A percentile compares a stretch with the other conserved stretches of the same genome.
These are phyloP conservation scores for Periophthalmus magnuspinnatus DNA, from an alignment of 2,797 vertebrate species.

Conservation along the genomic window DNA sequence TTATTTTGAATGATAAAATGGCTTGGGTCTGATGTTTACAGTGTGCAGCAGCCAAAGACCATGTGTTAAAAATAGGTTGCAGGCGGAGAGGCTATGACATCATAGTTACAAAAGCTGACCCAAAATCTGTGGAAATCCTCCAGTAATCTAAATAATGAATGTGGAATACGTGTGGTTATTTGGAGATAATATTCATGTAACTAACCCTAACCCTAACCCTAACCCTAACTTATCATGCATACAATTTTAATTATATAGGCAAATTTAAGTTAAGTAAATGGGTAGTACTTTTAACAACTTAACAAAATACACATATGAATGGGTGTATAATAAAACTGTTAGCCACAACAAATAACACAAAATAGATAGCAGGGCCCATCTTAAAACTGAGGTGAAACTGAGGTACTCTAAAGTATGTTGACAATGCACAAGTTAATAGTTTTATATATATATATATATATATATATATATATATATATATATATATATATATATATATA, in stretches of 20 bases:
- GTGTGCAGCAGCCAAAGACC: not conserved
- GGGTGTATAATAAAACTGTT: not conserved
- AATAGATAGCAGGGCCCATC: not conserved
- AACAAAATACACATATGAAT: not conserved
- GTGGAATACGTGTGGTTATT: not conserved
- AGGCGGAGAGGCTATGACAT: constrained; percentile 1
- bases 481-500: no score
- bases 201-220: no score
- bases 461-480: no score
- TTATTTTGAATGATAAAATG: not conserved
- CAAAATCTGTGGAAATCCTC: constrained; percentile 4
- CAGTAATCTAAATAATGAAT: not conserved
- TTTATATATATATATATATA: no score
- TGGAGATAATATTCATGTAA: not conserved
- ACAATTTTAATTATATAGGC: no score
- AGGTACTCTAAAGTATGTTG: constrained; percentile 1
- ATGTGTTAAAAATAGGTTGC: not conserved
- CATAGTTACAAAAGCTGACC: constrained; percentile 10
- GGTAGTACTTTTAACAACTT: not conserved
- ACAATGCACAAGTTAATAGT: not conserved
- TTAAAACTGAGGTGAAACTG: not conserved
- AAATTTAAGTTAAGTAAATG: no score
- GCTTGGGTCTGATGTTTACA: not conserved
- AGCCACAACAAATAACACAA: not conserved
- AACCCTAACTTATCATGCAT: not conserved